Base-by-base conservation (phyloP, 2,113 vertebrate genomes). In the Marmota flaviventris region DNA sequence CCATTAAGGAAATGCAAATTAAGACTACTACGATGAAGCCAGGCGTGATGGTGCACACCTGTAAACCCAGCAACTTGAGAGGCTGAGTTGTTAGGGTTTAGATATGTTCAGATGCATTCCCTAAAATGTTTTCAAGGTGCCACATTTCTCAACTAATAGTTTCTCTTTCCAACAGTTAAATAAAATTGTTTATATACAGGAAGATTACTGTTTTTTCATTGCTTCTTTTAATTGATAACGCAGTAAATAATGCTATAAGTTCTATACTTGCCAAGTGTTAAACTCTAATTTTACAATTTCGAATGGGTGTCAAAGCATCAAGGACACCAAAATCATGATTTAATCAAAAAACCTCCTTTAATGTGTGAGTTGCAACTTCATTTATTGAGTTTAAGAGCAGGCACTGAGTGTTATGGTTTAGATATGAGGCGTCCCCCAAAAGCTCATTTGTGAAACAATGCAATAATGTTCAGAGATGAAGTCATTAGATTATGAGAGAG, bases 311-410 rank as follows among this genome's bases (percentile, higher is more conserved):
- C 87, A 93, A 89, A 97, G 58, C 34, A 48, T 85, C 76, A 97
- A 96, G 58, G 87, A 83, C 90, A 89, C 34, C n/a, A 77, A 92
- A 96, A 92, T 95, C 65, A 95, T 67, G 37, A 92, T 84, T 90
- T 93, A 81, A 75, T 93, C 17, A 1, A 67, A 87, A 85, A 83
- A 51, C 24, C 32, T 93, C 63, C 63, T 88, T 81, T 94, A 92
- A 86, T 56, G 85, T 77, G 91, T 56, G 88, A 84, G 42, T 72
- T 69, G 32, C 32, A 58, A 61, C 72, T 58, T 91, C 58, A 69
- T 37, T 45, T 90, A 51, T 27, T 93, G 91, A 93, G 81, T 94
- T 96, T 42, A 81, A 45, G 39, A 67, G 51, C 63, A 89, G 61
- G 48, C 11, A 72, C 70, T 95, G 45, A 45, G 45, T 45, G 8